phyloP scores from a whole-genome alignment of 2,888 invertebrate genomes.

The Caenorhabditis sulstoni region DNA sequence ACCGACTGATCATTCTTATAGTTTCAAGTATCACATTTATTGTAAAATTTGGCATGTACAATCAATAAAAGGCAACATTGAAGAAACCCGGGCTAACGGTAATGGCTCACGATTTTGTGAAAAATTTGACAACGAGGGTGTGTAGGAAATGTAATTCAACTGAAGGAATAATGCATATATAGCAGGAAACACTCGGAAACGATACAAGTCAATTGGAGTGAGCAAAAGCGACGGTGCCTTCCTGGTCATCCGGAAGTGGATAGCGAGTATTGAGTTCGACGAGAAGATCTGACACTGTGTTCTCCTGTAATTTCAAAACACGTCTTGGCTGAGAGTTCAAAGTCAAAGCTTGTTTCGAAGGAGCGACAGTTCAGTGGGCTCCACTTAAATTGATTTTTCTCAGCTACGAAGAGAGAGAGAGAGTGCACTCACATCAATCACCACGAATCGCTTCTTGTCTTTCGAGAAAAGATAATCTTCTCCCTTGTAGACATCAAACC shows the following conservation, averaged over 20 bases:
- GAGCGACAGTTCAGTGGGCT: too few species aligned
- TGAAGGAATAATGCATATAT: neutral
- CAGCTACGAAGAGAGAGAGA: too few species aligned
- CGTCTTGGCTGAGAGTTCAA: too few species aligned
- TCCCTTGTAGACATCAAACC: constrained; percentile 97
- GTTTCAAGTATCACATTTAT: too few species aligned
- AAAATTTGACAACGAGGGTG: neutral
- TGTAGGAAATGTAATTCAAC: neutral
- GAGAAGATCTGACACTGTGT: constrained; percentile 58
- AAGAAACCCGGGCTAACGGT: too few species aligned
- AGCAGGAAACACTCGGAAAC: neutral
- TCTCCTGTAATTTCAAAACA: constrained; percentile 58
- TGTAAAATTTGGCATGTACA: neutral
- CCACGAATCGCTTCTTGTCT: constrained; percentile 89
- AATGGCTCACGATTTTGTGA: too few species aligned
- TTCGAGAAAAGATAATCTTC: constrained; percentile 95
- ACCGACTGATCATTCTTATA: too few species aligned
- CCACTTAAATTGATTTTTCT: too few species aligned
- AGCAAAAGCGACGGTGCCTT: constrained; percentile 34
- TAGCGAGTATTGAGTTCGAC: constrained; percentile 60
- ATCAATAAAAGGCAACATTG: neutral
- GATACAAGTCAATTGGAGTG: constrained; percentile 13
- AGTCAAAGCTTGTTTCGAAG: too few species aligned
- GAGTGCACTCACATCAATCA: constrained; percentile 88
- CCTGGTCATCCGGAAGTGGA: constrained; percentile 52